These are phyloP conservation scores for Megalurothrips usitatus DNA, from an alignment of 2,888 invertebrate species.

Conservation along the genomic window DNA sequence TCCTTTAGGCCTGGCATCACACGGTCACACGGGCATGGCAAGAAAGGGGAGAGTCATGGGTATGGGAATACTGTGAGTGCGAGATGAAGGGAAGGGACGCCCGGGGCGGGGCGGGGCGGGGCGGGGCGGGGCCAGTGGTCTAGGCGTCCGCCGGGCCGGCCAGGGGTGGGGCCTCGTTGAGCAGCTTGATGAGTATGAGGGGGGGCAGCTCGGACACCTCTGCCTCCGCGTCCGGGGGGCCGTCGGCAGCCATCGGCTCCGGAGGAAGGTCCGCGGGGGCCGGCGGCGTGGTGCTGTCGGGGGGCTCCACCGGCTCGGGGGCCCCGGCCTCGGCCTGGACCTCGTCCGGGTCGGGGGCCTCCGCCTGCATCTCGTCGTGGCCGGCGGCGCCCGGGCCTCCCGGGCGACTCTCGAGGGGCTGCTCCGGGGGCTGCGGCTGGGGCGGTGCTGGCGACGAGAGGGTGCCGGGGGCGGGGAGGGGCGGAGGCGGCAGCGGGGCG, in stretches of 20 bases:
- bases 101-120: neutral
- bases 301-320: neutral
- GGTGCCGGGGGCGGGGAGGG: neutral
- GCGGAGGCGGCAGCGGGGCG: neutral
- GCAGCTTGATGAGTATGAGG: slow-evolving; percentile 13
- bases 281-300: neutral
- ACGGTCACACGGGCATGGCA: neutral
- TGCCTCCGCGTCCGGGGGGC: neutral
- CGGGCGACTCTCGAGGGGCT: neutral
- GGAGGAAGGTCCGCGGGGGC: neutral
- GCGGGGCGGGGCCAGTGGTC: neutral
- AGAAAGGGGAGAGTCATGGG: neutral
- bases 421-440: neutral
- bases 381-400: too few relatives aligned
- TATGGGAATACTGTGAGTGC: slow-evolving; percentile 11
- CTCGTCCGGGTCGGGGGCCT: neutral
- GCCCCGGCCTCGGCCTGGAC: neutral
- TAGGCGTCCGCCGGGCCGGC: neutral
- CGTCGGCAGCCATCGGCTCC: slow-evolving; percentile 6
- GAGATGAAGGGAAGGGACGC: neutral
- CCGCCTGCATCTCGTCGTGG: too few relatives aligned
- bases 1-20: neutral
- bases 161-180: neutral
- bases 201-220: neutral
- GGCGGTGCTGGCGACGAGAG: neutral